Conservation (phyloP, 2,888 invertebrate genomes). For the Dermolepida albohirtum region DNA sequence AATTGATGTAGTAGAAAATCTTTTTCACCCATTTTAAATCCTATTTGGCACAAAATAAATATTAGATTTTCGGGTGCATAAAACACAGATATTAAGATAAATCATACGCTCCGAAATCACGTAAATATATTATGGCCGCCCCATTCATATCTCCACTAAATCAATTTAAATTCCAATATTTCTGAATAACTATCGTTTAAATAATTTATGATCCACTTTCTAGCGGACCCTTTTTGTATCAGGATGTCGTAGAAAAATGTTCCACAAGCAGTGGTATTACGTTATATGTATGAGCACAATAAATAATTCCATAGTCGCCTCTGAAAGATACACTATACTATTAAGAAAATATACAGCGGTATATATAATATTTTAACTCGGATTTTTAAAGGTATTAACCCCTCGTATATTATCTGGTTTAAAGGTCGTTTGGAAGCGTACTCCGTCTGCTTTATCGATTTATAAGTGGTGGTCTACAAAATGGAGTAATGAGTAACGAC, state of each 20-base stretch:
- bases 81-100: no score
- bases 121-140: no score
- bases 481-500: no score
- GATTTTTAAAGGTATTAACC: slow-evolving; percentile 22
- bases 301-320: neutral
- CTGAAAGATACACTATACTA: slow-evolving; percentile 20
- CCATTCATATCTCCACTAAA: no score
- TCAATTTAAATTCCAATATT: neutral
- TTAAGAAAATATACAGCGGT: slow-evolving; percentile 22
- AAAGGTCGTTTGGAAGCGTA: slow-evolving; percentile 3
- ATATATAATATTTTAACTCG: slow-evolving; percentile 5
- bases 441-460: slow-evolving; percentile 24
- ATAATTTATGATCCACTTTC: slow-evolving; percentile 5
- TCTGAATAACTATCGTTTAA: slow-evolving; percentile 8
- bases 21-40: no score
- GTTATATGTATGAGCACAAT: slow-evolving; percentile 6
- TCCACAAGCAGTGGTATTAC: neutral
- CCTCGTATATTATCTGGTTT: neutral
- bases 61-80: no score
- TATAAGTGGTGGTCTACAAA: neutral
- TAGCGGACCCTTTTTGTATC: neutral
- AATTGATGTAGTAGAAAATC: no score
- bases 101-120: no score
- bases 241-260: slow-evolving; percentile 2
- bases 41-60: no score